Evolutionary conservation across 2,888 invertebrate species (phyloP).

Genomic region (Mechanitis messenoides): DNA sequence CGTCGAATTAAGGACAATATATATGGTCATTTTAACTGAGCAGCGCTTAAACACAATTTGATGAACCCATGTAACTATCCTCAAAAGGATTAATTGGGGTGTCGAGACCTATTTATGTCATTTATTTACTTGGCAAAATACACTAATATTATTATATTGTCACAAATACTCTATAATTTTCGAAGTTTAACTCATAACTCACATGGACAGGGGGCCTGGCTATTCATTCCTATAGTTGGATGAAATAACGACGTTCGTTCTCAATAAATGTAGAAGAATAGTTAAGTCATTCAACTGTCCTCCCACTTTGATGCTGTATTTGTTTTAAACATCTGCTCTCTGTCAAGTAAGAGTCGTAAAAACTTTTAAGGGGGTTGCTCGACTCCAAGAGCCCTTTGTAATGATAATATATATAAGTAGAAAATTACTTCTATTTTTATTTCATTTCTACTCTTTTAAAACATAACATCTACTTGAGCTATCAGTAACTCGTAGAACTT

Average conservation of each 20-base stretch:
- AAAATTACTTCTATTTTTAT: slow-evolving; percentile 27
- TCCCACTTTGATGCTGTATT: slow-evolving; percentile 47
- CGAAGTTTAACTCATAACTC: background rate
- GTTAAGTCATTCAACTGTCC: slow-evolving; percentile 18
- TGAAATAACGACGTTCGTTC: slow-evolving; percentile 4
- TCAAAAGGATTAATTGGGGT: background rate
- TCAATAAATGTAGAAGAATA: slow-evolving; percentile 15
- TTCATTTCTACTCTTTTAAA: slow-evolving; percentile 22
- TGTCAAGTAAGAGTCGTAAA: slow-evolving; percentile 57
- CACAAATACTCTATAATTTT: background rate
- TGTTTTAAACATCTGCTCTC: slow-evolving; percentile 61
- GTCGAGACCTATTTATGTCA: background rate
- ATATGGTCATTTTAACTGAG: background rate
- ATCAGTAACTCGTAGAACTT: background rate
- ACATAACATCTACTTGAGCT: slow-evolving; percentile 10
- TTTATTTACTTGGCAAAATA: background rate
- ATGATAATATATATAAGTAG: slow-evolving; percentile 33
- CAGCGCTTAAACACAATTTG: slow-evolving; percentile 1
- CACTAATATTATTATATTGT: background rate
- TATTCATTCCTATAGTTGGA: background rate
- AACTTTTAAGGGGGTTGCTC: slow-evolving; percentile 49
- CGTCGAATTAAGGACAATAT: background rate
- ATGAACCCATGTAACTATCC: slow-evolving; percentile 2
- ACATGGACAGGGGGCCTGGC: background rate
- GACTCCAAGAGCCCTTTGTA: slow-evolving; percentile 49